Conservation (phyloP, 2,797 vertebrate species). For the Sebastes variabilis region DNA sequence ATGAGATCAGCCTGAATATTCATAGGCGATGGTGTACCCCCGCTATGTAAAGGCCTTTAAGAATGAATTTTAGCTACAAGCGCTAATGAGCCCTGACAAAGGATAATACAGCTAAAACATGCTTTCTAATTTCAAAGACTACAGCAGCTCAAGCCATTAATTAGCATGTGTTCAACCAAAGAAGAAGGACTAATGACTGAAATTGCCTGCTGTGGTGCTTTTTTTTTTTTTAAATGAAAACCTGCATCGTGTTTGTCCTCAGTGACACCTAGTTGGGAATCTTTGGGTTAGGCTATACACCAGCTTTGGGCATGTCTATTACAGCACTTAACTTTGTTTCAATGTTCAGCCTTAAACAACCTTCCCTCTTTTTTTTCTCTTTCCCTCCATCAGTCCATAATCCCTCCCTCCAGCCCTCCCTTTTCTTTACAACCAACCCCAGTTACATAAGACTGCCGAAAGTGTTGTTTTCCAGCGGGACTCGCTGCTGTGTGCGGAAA, state of each 20-base stretch:
- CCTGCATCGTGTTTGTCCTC: not conserved
- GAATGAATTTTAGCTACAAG: not conserved
- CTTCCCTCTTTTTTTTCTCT: slow-evolving; percentile 7
- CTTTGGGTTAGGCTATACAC: not conserved
- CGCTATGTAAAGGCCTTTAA: not conserved
- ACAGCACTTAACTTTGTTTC: slow-evolving; percentile 45
- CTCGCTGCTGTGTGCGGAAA: slow-evolving; percentile 65
- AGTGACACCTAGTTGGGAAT: not conserved
- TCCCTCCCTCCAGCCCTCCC: slow-evolving; percentile 50
- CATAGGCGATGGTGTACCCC: not conserved
- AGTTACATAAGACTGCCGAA: slow-evolving; percentile 69
- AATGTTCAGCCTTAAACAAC: slow-evolving; percentile 52
- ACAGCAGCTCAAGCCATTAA: not conserved
- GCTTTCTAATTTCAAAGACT: not conserved
- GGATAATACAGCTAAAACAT: not conserved
- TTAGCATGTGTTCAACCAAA: not conserved
- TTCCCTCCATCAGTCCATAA: slow-evolving; percentile 33
- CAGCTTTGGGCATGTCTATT: slow-evolving; percentile 26
- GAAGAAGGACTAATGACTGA: not conserved
- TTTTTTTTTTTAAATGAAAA: not conserved
- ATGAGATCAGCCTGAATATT: too few relatives aligned
- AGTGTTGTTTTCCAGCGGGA: slow-evolving; percentile 59
- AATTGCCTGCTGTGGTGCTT: not conserved
- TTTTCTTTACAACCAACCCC: slow-evolving; percentile 46
- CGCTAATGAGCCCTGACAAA: not conserved